A percentile compares a stretch with the other conserved stretches of the same genome.
Conservation (phyloP, 2,888 invertebrate species). For the Dorcus parallelipipedus region DNA sequence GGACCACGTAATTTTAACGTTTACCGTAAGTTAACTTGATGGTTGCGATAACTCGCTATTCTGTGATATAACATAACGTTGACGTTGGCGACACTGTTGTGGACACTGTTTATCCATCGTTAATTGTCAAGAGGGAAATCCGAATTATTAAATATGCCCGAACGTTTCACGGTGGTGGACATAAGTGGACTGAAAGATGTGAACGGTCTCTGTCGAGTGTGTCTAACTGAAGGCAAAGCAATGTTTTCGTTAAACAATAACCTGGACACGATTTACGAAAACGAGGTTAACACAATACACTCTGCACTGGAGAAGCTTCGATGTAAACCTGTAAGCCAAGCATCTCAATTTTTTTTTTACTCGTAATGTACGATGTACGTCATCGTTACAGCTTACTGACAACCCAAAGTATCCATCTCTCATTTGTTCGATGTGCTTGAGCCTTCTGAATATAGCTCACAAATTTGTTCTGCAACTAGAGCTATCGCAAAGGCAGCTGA, state of each 20-base stretch:
- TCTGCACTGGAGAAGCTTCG: conserved; percentile 9
- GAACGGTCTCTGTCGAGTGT: conserved; percentile 20
- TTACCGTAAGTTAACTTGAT: no score
- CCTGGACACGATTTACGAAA: conserved; percentile 7
- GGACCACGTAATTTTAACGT: no score
- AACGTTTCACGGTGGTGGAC: neutral
- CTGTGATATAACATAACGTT: no score
- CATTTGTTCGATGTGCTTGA: conserved; percentile 22
- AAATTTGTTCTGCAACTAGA: conserved; percentile 22
- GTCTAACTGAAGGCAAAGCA: conserved; percentile 18
- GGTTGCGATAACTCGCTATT: no score
- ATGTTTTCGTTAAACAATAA: conserved; percentile 12
- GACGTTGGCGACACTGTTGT: no score
- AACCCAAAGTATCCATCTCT: conserved; percentile 12
- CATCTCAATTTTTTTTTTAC: neutral
- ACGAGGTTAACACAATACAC: conserved; percentile 7
- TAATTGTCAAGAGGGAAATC: no score
- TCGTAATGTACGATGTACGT: no score
- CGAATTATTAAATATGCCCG: neutral
- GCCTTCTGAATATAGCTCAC: conserved; percentile 17
- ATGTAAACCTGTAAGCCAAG: conserved; percentile 2
- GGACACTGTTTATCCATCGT: no score
- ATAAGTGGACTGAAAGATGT: conserved; percentile 15
- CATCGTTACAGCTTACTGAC: conserved; percentile 6
- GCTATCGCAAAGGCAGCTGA: conserved; percentile 17